A percentile compares a stretch with the other conserved stretches of the same genome.
phyloP scores from a whole-genome alignment of 2,113 vertebrate genomes.

The Cacatua alba region DNA sequence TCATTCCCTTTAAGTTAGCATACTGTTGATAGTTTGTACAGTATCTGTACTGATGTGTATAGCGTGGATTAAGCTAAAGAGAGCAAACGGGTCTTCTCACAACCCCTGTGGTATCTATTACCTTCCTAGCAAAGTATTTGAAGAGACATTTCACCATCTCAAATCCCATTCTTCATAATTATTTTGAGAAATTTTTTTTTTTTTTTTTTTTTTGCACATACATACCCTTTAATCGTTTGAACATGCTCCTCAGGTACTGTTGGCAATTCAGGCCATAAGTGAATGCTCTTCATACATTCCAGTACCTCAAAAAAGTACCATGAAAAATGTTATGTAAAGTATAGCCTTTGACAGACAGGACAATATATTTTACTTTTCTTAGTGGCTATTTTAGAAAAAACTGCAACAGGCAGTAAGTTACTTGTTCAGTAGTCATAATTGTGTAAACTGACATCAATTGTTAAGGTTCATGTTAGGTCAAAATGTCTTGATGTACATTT shows the following conservation, averaged over 20 bases:
- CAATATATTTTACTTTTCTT: not conserved
- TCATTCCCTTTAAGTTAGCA: not conserved
- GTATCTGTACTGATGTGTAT: not conserved
- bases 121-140: not conserved
- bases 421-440: not conserved
- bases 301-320: slow-evolving; percentile 33
- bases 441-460: not conserved
- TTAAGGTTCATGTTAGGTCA: not conserved
- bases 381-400: not conserved
- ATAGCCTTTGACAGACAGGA: not conserved
- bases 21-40: not conserved
- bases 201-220: not conserved
- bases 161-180: not conserved
- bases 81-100: not conserved
- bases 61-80: not conserved
- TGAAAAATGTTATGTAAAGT: not conserved
- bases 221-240: slow-evolving; percentile 39
- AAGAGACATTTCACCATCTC: not conserved
- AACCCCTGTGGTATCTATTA: not conserved
- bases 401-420: not conserved
- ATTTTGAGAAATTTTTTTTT: not conserved
- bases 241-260: not conserved
- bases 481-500: not conserved
- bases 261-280: slow-evolving; percentile 64
- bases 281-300: slow-evolving; percentile 64